These are phyloP conservation scores for Alligator sinensis DNA, from an alignment of 2,113 vertebrate species.

Conservation along the genomic window DNA sequence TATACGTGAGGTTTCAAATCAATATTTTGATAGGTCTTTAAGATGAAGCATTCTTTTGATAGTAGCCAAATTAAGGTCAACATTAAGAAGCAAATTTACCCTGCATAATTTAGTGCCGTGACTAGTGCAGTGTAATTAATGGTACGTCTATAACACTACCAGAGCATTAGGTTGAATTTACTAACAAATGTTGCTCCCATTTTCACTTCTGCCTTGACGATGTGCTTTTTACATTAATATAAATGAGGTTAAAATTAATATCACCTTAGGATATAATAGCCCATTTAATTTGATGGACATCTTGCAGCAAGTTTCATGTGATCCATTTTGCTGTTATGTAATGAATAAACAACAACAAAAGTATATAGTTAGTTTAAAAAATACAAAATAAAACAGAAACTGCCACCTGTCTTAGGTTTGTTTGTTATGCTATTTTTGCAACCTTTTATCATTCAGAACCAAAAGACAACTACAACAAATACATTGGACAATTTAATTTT, in stretches of 20 bases:
- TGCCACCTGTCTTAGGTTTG: background rate
- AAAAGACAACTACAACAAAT: background rate
- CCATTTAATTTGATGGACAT: slow-evolving; percentile 21
- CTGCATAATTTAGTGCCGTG: background rate
- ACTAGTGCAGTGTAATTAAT: slow-evolving; percentile 33
- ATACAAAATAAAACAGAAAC: rapidly evolving
- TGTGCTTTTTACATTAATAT: slow-evolving; percentile 33
- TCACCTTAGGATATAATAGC: background rate
- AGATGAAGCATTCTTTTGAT: slow-evolving; percentile 37
- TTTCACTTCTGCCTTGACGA: slow-evolving; percentile 26
- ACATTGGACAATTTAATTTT: background rate
- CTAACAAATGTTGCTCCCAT: slow-evolving; percentile 27
- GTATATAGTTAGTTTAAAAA: background rate
- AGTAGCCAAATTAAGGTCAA: slow-evolving; percentile 40
- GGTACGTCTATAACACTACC: background rate
- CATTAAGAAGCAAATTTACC: slow-evolving; percentile 12
- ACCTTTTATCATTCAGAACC: background rate
- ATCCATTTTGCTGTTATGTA: background rate
- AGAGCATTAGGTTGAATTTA: background rate
- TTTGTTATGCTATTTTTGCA: background rate
- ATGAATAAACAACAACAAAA: background rate
- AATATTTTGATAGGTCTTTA: slow-evolving; percentile 58
- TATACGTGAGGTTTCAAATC: slow-evolving; percentile 47
- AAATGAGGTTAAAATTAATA: slow-evolving; percentile 43
- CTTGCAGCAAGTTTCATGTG: background rate